Base-by-base conservation (phyloP, 2,888 invertebrate genomes). In the Pterostichus madidus region DNA sequence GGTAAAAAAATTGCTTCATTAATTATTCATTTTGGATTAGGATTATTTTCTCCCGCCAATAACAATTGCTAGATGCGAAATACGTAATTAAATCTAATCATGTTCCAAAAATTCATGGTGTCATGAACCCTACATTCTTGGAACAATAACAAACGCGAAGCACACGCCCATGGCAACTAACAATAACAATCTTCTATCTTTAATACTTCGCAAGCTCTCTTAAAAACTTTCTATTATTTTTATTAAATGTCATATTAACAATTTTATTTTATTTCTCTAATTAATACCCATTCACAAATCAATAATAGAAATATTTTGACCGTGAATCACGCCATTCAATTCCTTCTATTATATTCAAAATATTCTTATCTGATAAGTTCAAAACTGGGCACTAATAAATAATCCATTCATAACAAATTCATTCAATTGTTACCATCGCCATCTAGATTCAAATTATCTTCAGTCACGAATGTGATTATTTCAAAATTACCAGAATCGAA, bases 401-500 rank as follows among this genome's bases (percentile, higher is more conserved):
- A n/a, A n/a, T n/a, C 7, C 61, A 64, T 64, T 64, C 64, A 64
- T 35, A 13, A 35, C 35, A 5, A 10, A 61, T 32, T 61, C 32
- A 32, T 61, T 61, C 11, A 24, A 24, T 56, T 56, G 24, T 56
- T 61, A 24, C 11, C 32, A 11, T 6, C 15, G 61, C 31, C 32
- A 11, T 68, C 13, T 24, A 24, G 3, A 24, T 2, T 13, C 11
- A 68, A 44, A 68, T 39, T 68, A 39, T 13, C 44, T 39, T 11
- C 68, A 44, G 68, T 71, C 68, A 71, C 68, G 68, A 10, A 71
- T 71, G 11, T n/a, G 39, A 44, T 71, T 71, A 44, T 44, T 24
- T 71, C 39, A 46, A 71, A 71, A 68, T 68, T 68, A 68, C 39
- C n/a, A 68, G 44, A 71, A 71, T 71, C 44, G 44, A 44, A 15